Percentiles rank a stretch among this genome's conserved stretches.
These are phyloP conservation scores for Tauraco erythrolophus DNA, from an alignment of 2,113 vertebrate genomes.

Conservation along the genomic window DNA sequence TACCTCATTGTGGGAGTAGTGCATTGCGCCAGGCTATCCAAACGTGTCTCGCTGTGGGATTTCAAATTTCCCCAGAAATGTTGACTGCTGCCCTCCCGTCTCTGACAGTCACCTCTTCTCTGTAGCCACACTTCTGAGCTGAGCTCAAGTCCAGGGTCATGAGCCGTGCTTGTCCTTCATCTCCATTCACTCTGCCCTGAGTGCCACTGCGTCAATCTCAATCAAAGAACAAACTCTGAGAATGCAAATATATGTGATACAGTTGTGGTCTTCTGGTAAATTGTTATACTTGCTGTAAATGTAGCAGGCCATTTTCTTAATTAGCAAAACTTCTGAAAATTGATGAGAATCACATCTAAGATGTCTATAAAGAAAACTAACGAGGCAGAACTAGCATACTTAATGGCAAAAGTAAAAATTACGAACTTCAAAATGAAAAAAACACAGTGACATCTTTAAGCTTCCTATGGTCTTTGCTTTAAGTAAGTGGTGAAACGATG, in stretches of 20 bases:
- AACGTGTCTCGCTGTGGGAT: not conserved
- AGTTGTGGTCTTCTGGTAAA: not conserved
- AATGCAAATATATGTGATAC: not conserved
- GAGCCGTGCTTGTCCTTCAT: not conserved
- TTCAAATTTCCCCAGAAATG: not conserved
- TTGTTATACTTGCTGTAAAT: not conserved
- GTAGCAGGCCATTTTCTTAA: not conserved
- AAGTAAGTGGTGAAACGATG: not conserved
- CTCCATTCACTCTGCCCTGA: not conserved
- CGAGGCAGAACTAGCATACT: not conserved
- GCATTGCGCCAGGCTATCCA: accelerated
- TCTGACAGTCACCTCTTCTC: not conserved
- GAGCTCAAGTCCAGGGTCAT: not conserved
- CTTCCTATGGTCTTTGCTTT: not conserved
- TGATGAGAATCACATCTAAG: not conserved
- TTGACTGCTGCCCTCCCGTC: not conserved
- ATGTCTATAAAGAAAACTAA: not conserved
- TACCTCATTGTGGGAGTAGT: not conserved
- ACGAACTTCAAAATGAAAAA: not conserved
- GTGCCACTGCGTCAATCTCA: not conserved
- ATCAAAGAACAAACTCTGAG: not conserved
- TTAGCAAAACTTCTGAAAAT: not conserved
- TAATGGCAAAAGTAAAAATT: not conserved
- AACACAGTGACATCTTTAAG: not conserved
- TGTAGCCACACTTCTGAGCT: not conserved